Percentiles rank a stretch among this genome's conserved stretches.
phyloP scores from a whole-genome alignment of 2,888 invertebrate species.

The Gasteruption jaculator region DNA sequence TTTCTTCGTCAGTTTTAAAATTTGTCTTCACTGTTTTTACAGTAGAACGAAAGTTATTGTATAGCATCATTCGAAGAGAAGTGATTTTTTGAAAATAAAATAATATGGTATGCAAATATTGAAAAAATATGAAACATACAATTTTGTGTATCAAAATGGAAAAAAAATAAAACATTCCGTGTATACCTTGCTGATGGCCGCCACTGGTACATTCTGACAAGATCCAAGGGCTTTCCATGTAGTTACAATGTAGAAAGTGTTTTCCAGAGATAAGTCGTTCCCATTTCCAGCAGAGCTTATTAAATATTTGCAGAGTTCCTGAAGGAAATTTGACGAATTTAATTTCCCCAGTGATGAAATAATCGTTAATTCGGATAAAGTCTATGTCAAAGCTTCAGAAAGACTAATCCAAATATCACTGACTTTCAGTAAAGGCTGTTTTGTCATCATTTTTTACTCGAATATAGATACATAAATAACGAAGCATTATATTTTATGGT shows the following conservation, averaged over 20 bases:
- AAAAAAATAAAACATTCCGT: too few relatives aligned
- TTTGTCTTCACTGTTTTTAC: slow-evolving; percentile 33
- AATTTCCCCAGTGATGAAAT: slow-evolving; percentile 5
- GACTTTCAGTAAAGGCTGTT: slow-evolving; percentile 26
- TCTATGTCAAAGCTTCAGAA: slow-evolving; percentile 32
- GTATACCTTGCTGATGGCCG: slow-evolving; percentile 51
- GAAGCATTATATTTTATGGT: slow-evolving; percentile 11
- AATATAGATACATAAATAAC: too few relatives aligned
- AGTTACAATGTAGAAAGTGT: slow-evolving; percentile 63
- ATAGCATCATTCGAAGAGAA: slow-evolving; percentile 30
- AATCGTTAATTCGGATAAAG: background rate
- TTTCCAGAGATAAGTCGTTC: slow-evolving; percentile 49
- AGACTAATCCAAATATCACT: slow-evolving; percentile 49
- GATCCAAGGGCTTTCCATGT: slow-evolving; percentile 60
- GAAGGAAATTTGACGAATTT: slow-evolving; percentile 22
- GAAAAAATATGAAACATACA: slow-evolving; percentile 12
- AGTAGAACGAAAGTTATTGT: slow-evolving; percentile 43
- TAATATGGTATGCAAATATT: background rate
- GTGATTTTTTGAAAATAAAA: slow-evolving; percentile 1
- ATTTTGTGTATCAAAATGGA: slow-evolving; percentile 10
- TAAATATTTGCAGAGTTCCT: slow-evolving; percentile 53
- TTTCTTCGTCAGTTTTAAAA: slow-evolving; percentile 21
- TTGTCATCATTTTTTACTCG: slow-evolving; percentile 36
- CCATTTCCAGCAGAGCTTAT: slow-evolving; percentile 45
- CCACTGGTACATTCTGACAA: slow-evolving; percentile 55